Conservation (phyloP, 2,888 invertebrate species). For the Leptothorax acervorum region DNA sequence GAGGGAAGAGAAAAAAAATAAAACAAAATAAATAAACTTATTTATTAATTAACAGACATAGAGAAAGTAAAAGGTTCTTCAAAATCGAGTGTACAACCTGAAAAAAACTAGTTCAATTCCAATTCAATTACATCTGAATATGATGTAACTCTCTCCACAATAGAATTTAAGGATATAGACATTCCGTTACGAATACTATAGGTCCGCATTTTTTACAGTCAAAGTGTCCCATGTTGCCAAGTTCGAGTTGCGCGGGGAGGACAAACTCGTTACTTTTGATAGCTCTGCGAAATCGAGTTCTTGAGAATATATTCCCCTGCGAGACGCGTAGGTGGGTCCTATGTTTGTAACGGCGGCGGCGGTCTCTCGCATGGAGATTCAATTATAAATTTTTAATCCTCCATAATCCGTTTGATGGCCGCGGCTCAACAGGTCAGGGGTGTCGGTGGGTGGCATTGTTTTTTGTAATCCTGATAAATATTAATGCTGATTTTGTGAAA, state of each 20-base stretch:
- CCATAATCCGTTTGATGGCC: constrained; percentile 81
- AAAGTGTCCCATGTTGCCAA: not conserved
- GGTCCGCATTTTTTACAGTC: not conserved
- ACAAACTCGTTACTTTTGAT: constrained; percentile 16
- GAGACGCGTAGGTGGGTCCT: constrained; percentile 66
- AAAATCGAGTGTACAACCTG: not conserved
- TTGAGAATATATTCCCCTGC: constrained; percentile 38
- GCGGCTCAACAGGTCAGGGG: constrained; percentile 82
- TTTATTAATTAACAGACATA: not conserved
- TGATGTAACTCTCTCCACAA: not conserved
- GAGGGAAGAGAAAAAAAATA: not conserved
- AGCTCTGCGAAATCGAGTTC: constrained; percentile 39
- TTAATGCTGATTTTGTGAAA: constrained; percentile 78
- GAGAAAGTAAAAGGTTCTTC: not conserved
- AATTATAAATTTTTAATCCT: constrained; percentile 82
- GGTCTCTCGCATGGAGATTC: constrained; percentile 78
- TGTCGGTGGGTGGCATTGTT: constrained; percentile 80
- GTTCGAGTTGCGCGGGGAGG: constrained; percentile 2
- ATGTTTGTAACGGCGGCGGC: constrained; percentile 3
- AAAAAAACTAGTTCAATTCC: not conserved
- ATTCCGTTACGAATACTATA: not conserved
- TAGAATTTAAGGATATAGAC: not conserved
- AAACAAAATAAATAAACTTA: not conserved
- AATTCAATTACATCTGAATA: not conserved
- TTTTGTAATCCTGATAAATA: constrained; percentile 84